These are phyloP conservation scores for Yponomeuta cagnagella DNA, from an alignment of 2,888 invertebrate genomes.

Conservation along the genomic window DNA sequence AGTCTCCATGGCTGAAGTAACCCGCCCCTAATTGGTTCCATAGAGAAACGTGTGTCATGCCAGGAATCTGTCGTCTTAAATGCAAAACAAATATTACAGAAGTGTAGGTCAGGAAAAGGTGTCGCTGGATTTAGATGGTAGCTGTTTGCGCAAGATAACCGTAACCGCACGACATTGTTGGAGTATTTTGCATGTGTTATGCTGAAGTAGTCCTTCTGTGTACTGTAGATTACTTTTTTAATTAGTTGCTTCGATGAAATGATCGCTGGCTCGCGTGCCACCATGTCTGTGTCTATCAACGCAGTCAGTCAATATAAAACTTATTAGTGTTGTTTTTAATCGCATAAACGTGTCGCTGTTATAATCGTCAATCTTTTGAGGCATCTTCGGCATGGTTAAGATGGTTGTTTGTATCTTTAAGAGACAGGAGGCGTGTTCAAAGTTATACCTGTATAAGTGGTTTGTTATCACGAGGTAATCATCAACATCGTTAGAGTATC, in stretches of 20 bases:
- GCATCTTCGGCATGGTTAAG: neutral
- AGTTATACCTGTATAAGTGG: too few relatives aligned
- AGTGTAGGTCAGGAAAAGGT: neutral
- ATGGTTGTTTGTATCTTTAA: too few relatives aligned
- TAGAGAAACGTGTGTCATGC: constrained; percentile 7
- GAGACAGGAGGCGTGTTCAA: too few relatives aligned
- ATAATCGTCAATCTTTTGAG: neutral
- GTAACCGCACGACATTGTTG: too few relatives aligned
- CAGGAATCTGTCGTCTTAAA: neutral
- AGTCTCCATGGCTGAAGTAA: constrained; percentile 4
- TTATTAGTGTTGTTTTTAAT: neutral
- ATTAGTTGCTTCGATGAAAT: neutral
- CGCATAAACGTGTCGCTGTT: neutral
- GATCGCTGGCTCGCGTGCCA: neutral
- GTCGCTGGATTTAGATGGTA: neutral
- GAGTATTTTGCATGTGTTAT: too few relatives aligned
- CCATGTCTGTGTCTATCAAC: neutral
- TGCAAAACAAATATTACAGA: neutral
- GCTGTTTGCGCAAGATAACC: too few relatives aligned
- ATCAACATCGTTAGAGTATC: too few relatives aligned
- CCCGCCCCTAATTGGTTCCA: constrained; percentile 6
- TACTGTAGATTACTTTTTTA: neutral
- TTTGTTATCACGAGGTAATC: too few relatives aligned
- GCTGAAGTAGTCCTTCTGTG: too few relatives aligned
- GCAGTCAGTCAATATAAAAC: neutral